phyloP scores from a whole-genome alignment of 2,888 invertebrate genomes.

The Axea sp. region DNA sequence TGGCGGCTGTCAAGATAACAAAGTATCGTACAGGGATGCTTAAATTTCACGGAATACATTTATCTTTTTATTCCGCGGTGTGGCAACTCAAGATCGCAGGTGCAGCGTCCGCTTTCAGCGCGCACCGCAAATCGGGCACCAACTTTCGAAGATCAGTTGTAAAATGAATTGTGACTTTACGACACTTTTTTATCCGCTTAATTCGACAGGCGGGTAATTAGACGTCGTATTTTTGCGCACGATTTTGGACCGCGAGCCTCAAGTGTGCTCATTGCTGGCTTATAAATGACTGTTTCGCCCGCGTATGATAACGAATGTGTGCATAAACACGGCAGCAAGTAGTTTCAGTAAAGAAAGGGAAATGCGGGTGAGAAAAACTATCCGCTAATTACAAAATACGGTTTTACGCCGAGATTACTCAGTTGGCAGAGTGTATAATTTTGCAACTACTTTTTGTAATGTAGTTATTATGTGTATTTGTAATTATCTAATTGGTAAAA shows the following conservation, averaged over 20 bases:
- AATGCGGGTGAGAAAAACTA: constrained; percentile 9
- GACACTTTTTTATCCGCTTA: constrained; percentile 10
- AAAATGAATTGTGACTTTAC: constrained; percentile 13
- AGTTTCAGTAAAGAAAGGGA: constrained; percentile 3
- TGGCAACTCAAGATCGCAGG: constrained; percentile 2
- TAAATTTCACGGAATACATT: constrained; percentile 26
- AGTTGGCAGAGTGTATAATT: constrained; percentile 12
- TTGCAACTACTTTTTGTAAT: constrained; percentile 16
- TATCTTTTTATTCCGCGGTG: constrained; percentile 1
- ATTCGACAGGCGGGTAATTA: constrained; percentile 19
- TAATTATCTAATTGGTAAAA: background rate
- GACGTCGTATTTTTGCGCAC: background rate
- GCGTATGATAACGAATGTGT: background rate
- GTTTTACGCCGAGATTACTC: constrained; percentile 5
- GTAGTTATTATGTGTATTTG: background rate
- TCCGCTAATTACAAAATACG: constrained; percentile 16
- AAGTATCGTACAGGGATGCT: constrained; percentile 1
- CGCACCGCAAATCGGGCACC: background rate
- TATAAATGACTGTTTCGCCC: constrained; percentile 5
- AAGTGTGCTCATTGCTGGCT: background rate
- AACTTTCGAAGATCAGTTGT: constrained; percentile 1
- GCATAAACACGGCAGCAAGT: constrained; percentile 2
- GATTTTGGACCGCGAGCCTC: background rate
- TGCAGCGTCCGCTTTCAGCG: background rate
- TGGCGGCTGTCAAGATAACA: constrained; percentile 10